Evolutionary conservation across 2,113 vertebrate species (phyloP).

Genomic region (Taurulus bubalis): DNA sequence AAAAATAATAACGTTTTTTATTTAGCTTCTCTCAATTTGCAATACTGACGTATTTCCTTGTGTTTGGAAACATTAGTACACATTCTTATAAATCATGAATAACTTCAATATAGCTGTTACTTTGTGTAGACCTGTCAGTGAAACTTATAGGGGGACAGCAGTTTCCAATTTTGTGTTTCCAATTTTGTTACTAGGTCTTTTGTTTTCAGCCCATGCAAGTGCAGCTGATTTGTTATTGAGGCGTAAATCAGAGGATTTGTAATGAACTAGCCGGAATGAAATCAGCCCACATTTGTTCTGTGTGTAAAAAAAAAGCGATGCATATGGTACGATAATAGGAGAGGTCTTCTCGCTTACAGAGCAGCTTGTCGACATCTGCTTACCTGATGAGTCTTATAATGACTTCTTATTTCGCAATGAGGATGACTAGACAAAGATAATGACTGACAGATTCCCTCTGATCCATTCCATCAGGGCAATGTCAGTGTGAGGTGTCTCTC

Average conservation of each 20-base stretch:
- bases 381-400: conserved; percentile 81
- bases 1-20: background rate
- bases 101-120: background rate
- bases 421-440: conserved; percentile 75
- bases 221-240: background rate
- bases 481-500: conserved; percentile 28
- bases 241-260: background rate
- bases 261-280: conserved; percentile 31
- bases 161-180: background rate
- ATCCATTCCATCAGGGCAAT: conserved; percentile 35
- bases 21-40: background rate
- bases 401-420: conserved; percentile 67
- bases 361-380: conserved; percentile 83
- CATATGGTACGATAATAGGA: conserved; percentile 67
- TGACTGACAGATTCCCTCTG: conserved; percentile 61
- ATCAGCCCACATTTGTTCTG: conserved; percentile 27
- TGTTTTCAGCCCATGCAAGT: conserved; percentile 26
- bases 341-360: conserved; percentile 69
- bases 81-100: background rate
- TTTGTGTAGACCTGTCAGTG: background rate
- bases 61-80: background rate
- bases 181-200: conserved; percentile 6
- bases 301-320: conserved; percentile 15
- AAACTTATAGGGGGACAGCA: background rate
- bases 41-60: background rate